These are phyloP conservation scores for Drosophila buzzatii DNA, from an alignment of 2,888 invertebrate species.

Conservation along the genomic window DNA sequence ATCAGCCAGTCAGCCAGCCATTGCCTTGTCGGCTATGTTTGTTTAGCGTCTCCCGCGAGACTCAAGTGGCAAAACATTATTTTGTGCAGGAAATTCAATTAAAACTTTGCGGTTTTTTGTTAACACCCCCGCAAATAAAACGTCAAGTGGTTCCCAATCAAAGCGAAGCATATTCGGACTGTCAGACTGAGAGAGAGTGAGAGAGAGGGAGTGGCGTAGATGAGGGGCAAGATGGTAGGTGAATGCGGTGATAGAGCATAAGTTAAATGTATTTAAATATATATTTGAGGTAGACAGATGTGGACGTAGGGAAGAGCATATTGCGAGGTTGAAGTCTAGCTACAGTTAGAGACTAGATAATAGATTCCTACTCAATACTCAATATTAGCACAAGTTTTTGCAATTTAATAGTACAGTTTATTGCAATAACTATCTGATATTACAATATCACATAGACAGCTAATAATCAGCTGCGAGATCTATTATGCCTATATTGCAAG, in stretches of 20 bases:
- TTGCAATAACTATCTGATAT: too few relatives aligned
- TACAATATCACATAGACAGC: too few relatives aligned
- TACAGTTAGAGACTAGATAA: not conserved
- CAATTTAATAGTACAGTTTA: too few relatives aligned
- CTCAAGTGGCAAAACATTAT: conserved; percentile 79
- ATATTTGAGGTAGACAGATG: not conserved
- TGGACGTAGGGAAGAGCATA: not conserved
- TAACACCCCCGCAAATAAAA: conserved; percentile 55
- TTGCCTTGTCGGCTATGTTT: conserved; percentile 59
- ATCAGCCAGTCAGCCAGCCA: conserved; percentile 21
- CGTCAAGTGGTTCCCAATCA: conserved; percentile 67
- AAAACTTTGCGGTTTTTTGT: conserved; percentile 77
- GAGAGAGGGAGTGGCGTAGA: not conserved
- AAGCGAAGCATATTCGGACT: conserved; percentile 46
- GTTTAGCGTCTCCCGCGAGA: conserved; percentile 79
- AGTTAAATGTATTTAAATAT: conserved; percentile 4
- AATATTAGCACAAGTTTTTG: too few relatives aligned
- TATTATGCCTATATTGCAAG: too few relatives aligned
- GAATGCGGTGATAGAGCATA: conserved; percentile 3
- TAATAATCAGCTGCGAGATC: too few relatives aligned
- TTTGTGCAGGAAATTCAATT: conserved; percentile 79
- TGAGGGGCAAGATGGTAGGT: conserved; percentile 10
- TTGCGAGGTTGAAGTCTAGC: not conserved
- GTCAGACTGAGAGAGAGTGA: not conserved
- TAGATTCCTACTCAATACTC: too few relatives aligned